Base-by-base conservation (phyloP, 2,888 invertebrate genomes). In the Drosophila barbarae region DNA sequence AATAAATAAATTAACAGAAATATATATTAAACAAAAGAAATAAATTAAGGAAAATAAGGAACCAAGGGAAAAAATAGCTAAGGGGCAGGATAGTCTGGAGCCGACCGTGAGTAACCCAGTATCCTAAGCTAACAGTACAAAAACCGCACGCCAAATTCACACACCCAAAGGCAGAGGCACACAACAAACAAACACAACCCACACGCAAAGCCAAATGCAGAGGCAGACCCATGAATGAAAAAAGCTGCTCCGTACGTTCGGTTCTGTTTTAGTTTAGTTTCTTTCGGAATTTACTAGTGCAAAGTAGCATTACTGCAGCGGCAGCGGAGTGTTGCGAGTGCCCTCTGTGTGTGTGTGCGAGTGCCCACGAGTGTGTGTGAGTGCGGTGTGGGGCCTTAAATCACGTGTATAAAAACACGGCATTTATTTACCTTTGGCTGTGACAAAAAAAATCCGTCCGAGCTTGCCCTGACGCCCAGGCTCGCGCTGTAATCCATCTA, bases 221-320 rank as follows among this genome's bases (percentile, higher is more conserved):
- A 26, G 23, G 26, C 53, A 44, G 55, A 55, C 44, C 44, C 78
- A 78, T 84, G 83, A 84, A 78, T 84, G 78, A 84, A 84, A 55
- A 55, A 54, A 55, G 55, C 55, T 55, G 65, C 72, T 81, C 51
- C 73, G 23, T 32, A 68, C 41, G 44, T 34, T 51, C 41, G 52
- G 41, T 71, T 47, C 41, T 34, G 52, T 81, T 71, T 47, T 46
- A 32, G 56, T 60, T 84, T 77, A 78, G 84, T 78, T 74, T 76
- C 61, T 66, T 64, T 79, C 69, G 69, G 76, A 68, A 78, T 79
- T 84, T 84, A 73, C 82, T 82, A 56, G 73, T 75, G 84, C 69
- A 61, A 76, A 78, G 84, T 78, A 71, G 79, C 61, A 47, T 61
- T 66, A 66, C 52, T 72, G 66, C 74, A 69, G 46, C 72, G 54